phyloP scores from a whole-genome alignment of 2,888 invertebrate species.

The Melolontha melolontha region DNA sequence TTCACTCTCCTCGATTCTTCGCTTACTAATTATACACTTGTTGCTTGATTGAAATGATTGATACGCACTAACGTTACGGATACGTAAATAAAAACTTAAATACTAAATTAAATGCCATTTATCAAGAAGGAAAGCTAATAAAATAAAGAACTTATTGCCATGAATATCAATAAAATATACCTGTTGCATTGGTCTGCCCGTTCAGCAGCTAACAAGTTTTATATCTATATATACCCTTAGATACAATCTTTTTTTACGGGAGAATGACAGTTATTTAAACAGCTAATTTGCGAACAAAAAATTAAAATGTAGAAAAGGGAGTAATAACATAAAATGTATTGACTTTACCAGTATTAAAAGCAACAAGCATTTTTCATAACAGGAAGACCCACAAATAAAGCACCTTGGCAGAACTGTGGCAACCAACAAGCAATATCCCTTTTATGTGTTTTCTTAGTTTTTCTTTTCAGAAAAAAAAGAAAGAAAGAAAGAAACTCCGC shows the following conservation, averaged over 20 bases:
- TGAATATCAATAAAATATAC: conserved; percentile 35
- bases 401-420: conserved; percentile 34
- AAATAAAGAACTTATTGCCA: conserved; percentile 1
- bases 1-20: no score
- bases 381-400: conserved; percentile 33
- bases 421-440: conserved; percentile 28
- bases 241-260: conserved; percentile 3
- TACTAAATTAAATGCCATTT: conserved; percentile 1
- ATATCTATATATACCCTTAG: conserved; percentile 1
- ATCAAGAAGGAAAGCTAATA: conserved; percentile 19
- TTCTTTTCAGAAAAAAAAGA: conserved; percentile 21
- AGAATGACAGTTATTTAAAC: conserved; percentile 8
- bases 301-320: conserved; percentile 14
- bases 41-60: no score
- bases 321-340: conserved; percentile 20
- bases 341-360: conserved; percentile 36
- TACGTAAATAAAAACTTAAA: background rate
- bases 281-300: conserved; percentile 23
- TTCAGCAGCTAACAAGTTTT: conserved; percentile 11
- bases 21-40: no score
- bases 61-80: background rate
- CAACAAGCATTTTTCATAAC: conserved; percentile 38
- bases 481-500: conserved; percentile 23
- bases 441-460: background rate
- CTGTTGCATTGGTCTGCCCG: conserved; percentile 34